Evolutionary conservation across 2,113 vertebrate species (phyloP).

Genomic region (Caranx ignobilis): DNA sequence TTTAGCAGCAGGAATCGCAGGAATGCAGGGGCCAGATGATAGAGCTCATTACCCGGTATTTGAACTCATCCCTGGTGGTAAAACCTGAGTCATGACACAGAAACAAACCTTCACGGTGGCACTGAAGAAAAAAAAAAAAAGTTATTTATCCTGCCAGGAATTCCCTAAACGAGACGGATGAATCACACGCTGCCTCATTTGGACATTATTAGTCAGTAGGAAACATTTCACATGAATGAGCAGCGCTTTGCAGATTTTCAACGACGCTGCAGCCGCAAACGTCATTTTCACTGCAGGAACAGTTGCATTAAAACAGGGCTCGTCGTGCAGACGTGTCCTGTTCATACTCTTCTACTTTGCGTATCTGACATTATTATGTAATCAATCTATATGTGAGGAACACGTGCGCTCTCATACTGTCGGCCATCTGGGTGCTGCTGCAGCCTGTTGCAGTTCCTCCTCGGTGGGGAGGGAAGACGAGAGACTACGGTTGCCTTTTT

Average conservation of each 20-base stretch:
- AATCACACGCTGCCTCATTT: not conserved
- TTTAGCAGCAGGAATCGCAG: conserved; percentile 30
- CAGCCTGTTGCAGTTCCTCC: conserved; percentile 10
- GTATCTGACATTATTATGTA: too few relatives aligned
- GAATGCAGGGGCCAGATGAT: conserved; percentile 23
- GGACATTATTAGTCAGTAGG: not conserved
- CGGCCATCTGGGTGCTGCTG: conserved; percentile 8
- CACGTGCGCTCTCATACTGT: not conserved
- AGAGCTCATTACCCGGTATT: not conserved
- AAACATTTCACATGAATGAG: not conserved
- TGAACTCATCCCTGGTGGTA: not conserved
- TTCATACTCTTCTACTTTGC: too few relatives aligned
- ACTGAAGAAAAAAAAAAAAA: too few relatives aligned
- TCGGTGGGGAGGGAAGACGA: conserved; percentile 38
- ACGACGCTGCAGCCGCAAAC: too few relatives aligned
- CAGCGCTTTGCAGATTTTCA: not conserved
- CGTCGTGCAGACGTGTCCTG: too few relatives aligned
- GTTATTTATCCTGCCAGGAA: not conserved
- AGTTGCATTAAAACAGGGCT: too few relatives aligned
- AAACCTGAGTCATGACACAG: not conserved
- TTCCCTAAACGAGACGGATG: not conserved
- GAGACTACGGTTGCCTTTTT: conserved; percentile 70
- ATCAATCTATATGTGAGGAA: not conserved
- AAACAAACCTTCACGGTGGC: conserved; percentile 1
- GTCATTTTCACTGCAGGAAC: too few relatives aligned